A percentile compares a stretch with the other conserved stretches of the same genome.
Evolutionary conservation across 2,113 vertebrate species (phyloP).

Genomic region (Poeciliopsis occidentalis): DNA sequence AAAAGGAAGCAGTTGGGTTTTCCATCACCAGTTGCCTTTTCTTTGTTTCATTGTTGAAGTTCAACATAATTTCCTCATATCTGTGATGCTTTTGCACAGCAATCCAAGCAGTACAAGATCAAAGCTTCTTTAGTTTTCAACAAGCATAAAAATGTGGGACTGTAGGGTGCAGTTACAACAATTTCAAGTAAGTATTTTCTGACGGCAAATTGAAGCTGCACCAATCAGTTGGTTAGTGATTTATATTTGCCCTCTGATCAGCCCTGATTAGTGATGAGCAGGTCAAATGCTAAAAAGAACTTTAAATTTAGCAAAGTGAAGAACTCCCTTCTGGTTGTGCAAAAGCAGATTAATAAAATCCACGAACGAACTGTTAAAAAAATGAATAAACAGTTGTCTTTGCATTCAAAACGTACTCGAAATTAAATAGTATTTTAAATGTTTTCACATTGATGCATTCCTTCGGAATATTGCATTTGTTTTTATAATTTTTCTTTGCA

Average conservation of each 20-base stretch:
- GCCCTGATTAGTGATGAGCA: background rate
- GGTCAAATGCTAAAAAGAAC: background rate
- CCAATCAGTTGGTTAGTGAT: background rate
- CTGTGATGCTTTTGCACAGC: background rate
- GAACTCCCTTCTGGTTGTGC: no score
- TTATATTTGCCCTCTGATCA: background rate
- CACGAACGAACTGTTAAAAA: no score
- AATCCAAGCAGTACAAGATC: background rate
- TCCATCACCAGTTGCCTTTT: background rate
- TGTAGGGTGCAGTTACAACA: background rate
- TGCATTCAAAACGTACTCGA: no score
- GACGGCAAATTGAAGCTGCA: background rate
- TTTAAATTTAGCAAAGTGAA: no score
- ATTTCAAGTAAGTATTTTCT: background rate
- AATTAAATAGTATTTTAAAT: no score
- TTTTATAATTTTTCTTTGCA: no score
- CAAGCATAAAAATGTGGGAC: background rate
- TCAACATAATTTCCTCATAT: background rate
- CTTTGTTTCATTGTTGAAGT: background rate
- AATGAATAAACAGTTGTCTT: no score
- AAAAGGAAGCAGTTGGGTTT: slow-evolving; percentile 4
- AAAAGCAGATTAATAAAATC: no score
- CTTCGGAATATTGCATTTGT: no score
- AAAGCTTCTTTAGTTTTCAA: background rate
- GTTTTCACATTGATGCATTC: no score